These are phyloP conservation scores for Myodes glareolus DNA, from an alignment of 2,113 vertebrate species.

Conservation along the genomic window DNA sequence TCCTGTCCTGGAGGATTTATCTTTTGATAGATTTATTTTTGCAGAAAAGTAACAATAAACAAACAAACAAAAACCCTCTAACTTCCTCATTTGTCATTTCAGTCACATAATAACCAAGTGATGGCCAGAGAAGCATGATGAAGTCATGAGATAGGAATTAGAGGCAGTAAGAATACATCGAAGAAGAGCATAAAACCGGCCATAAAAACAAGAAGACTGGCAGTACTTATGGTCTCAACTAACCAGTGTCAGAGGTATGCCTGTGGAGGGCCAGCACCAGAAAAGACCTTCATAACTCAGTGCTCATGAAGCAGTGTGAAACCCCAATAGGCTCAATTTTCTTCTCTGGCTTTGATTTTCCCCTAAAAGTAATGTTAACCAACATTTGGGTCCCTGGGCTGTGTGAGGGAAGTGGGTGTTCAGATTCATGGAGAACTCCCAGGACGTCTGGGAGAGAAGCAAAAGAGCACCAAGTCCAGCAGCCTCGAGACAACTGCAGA, in stretches of 20 bases:
- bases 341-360: background rate
- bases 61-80: slow-evolving; percentile 53
- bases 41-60: slow-evolving; percentile 26
- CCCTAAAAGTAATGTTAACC: background rate
- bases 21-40: slow-evolving; percentile 45
- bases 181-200: background rate
- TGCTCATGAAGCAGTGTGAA: background rate
- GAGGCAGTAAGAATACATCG: background rate
- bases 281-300: background rate
- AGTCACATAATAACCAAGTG: background rate
- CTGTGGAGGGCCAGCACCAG: background rate
- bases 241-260: background rate
- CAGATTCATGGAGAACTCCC: background rate
- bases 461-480: background rate
- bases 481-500: background rate
- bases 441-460: background rate
- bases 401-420: background rate
- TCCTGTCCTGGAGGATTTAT: slow-evolving; percentile 53
- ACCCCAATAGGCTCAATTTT: background rate
- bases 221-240: background rate
- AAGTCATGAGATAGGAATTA: slow-evolving; percentile 11
- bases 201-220: background rate
- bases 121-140: slow-evolving; percentile 3
- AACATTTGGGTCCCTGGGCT: background rate
- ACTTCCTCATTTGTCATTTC: slow-evolving; percentile 27